Percentiles rank a stretch among this genome's conserved stretches.
Conservation (phyloP, 2,797 vertebrate species). For the Pagetopsis macropterus region DNA sequence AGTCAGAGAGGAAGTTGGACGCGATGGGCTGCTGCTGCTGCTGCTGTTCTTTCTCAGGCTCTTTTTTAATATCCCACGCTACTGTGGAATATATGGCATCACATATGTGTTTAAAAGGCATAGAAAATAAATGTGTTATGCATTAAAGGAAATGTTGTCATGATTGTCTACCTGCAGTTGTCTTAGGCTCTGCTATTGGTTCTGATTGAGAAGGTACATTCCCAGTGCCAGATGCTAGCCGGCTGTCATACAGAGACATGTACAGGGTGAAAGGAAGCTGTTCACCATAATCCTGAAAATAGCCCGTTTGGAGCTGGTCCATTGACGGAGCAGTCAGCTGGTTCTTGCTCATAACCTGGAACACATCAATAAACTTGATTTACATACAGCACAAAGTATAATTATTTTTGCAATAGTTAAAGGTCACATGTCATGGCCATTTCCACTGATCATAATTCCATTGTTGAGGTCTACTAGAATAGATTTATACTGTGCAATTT, state of each 20-base stretch:
- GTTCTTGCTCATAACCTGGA: conserved; percentile 67
- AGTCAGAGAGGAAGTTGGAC: conserved; percentile 49
- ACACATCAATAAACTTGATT: conserved; percentile 21
- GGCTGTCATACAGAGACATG: conserved; percentile 72
- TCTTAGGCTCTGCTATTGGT: neutral
- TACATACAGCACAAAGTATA: neutral
- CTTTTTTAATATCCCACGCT: neutral
- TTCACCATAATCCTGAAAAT: conserved; percentile 53
- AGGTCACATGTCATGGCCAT: neutral
- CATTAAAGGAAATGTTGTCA: neutral
- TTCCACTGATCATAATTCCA: too few relatives aligned
- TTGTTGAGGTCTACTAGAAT: too few relatives aligned
- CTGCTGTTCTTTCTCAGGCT: conserved; percentile 12
- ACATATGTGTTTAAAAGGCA: neutral
- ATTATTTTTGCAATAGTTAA: conserved; percentile 3
- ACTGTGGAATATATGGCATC: conserved; percentile 27
- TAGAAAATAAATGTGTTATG: neutral
- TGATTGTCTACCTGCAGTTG: conserved; percentile 55
- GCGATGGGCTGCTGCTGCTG: neutral
- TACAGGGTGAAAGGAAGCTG: conserved; percentile 68
- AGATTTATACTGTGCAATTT: too few relatives aligned
- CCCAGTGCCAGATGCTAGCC: conserved; percentile 5
- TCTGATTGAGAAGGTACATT: neutral
- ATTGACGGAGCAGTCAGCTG: conserved; percentile 56
- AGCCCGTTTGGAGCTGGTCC: conserved; percentile 63